These are phyloP conservation scores for Halictus ligatus DNA, from an alignment of 2,888 invertebrate genomes.

Conservation along the genomic window DNA sequence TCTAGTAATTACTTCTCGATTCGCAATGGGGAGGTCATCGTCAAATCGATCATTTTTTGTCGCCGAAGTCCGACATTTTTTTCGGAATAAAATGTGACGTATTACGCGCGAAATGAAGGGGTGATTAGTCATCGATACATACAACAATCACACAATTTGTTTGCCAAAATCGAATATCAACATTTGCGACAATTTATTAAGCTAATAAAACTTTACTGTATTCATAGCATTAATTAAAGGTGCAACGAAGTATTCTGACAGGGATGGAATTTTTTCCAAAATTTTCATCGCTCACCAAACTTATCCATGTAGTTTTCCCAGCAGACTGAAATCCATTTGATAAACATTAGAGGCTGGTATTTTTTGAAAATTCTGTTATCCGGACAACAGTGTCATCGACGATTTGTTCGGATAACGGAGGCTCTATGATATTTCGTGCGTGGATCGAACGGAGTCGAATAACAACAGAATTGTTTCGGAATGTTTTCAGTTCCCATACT, in stretches of 20 bases:
- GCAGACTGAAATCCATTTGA: no score
- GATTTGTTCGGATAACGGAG: constrained; percentile 5
- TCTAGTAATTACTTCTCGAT: no score
- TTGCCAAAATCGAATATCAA: no score
- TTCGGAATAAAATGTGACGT: neutral
- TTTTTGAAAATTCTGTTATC: neutral
- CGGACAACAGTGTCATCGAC: neutral
- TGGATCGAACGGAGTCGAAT: no score
- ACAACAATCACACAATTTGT: no score
- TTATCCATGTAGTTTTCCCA: no score
- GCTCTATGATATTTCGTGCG: neutral
- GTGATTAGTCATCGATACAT: neutral
- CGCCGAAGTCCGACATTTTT: neutral
- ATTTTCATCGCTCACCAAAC: no score
- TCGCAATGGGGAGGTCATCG: no score
- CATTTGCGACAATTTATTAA: neutral
- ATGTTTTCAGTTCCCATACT: constrained; percentile 86
- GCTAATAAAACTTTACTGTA: neutral
- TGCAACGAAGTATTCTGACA: no score
- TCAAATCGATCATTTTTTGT: neutral
- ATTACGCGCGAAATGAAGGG: neutral
- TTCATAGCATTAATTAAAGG: neutral
- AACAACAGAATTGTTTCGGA: constrained; percentile 47
- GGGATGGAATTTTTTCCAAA: no score
- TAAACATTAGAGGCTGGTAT: no score